Base-by-base conservation (phyloP, 2,797 vertebrate genomes). In the Gymnothorax reevesii region DNA sequence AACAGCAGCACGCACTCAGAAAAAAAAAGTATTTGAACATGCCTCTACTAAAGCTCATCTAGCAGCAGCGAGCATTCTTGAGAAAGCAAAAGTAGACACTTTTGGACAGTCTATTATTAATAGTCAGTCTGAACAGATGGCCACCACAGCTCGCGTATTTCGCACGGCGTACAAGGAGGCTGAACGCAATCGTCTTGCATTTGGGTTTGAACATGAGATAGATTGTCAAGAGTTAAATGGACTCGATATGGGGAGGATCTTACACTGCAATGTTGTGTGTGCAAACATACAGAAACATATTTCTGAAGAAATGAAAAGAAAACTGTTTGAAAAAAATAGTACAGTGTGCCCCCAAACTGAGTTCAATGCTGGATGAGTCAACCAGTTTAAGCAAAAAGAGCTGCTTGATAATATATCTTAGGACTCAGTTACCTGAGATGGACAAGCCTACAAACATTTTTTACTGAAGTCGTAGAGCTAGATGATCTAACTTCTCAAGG, bases 201-300 rank as follows among this genome's bases (percentile, higher is more conserved):
- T 82, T 13, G 64, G 75, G 52, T 87, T 89, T 59, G 87, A 88
- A 25, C 84, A 83, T 5, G 57, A 87, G 77, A 87, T 82, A 62
- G 82, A 87, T 7, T 83, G 85, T 22, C 88, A 88, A 57, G 88
- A 88, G 13, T 10, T 87, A 54, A 89, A 89, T 49, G 85, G 66
- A 15, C 15, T 88, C 10, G 22, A 89, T 66, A 88, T 86, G 83
- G 64, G 89, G 0, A 55, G 13, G 17, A 86, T 89, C 79, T 69
- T 88, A 8, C 86, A 88, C 52, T 88, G 71, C n/a, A 89, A 87
- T 57, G 82, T 89, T 52, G 88, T 33, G 20, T 88, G 85, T n/a
- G 42, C 87, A 2, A 66, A 83, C 22, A 85, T 86, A 33, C 66
- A 85, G 64, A 42, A 88, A 54, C 87, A 87, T 25, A 85, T 88